These are phyloP conservation scores for Drosophila robusta DNA, from an alignment of 2,888 invertebrate species.

Conservation along the genomic window DNA sequence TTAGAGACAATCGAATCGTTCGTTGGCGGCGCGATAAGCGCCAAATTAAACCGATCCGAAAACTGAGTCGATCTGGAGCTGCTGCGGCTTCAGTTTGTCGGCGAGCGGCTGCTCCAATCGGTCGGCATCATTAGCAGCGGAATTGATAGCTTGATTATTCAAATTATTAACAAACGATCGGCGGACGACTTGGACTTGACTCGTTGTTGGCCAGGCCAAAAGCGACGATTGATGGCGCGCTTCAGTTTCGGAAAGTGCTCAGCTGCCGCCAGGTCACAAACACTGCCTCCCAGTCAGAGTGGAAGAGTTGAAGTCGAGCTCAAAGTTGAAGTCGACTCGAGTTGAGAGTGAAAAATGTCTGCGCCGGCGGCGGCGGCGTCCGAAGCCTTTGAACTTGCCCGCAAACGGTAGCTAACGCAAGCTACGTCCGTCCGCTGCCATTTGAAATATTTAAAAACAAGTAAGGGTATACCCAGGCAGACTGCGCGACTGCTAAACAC, in stretches of 20 bases:
- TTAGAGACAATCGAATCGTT: constrained; percentile 62
- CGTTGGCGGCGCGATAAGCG: constrained; percentile 66
- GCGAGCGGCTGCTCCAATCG: constrained; percentile 45
- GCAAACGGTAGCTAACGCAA: constrained; percentile 73
- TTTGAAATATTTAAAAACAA: constrained; percentile 55
- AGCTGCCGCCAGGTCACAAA: constrained; percentile 63
- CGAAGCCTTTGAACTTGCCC: constrained; percentile 76
- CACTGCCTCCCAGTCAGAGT: constrained; percentile 14
- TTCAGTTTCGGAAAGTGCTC: constrained; percentile 65
- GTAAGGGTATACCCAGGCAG: not conserved
- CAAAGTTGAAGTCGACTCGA: constrained; percentile 8
- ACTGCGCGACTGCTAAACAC: constrained; percentile 15
- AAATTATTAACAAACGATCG: constrained; percentile 81
- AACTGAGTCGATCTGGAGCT: constrained; percentile 29
- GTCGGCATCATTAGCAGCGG: constrained; percentile 82
- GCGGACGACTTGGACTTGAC: constrained; percentile 8
- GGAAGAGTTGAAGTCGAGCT: constrained; percentile 2
- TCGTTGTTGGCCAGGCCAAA: constrained; percentile 36
- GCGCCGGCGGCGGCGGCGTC: constrained; percentile 67
- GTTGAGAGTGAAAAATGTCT: constrained; percentile 73
- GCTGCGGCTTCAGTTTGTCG: constrained; percentile 13
- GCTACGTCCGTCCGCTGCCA: constrained; percentile 44
- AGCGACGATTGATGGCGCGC: constrained; percentile 72
- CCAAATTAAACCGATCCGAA: constrained; percentile 62
- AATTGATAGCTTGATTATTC: constrained; percentile 85